Conservation (phyloP, 2,888 invertebrate genomes). For the Cephus nigrinus region DNA sequence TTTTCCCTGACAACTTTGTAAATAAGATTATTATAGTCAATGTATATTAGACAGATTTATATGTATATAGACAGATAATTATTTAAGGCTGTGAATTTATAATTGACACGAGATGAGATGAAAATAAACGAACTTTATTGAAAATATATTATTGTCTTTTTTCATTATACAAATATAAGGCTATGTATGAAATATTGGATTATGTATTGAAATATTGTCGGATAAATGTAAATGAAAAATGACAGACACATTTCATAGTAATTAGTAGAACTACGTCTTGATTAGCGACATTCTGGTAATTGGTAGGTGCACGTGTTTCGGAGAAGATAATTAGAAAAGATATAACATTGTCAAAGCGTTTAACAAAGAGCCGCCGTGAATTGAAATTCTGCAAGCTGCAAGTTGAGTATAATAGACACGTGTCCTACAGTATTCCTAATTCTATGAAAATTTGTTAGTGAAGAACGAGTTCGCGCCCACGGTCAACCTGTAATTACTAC, state of each 20-base stretch:
- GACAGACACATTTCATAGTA: not conserved
- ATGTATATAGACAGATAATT: constrained; percentile 22
- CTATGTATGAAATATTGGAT: too few species aligned
- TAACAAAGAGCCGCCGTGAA: constrained; percentile 17
- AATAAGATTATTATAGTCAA: not conserved
- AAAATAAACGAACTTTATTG: constrained; percentile 42
- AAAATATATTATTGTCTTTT: not conserved
- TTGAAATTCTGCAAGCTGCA: not conserved
- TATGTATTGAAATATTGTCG: not conserved
- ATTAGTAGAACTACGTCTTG: not conserved
- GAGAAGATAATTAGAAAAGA: not conserved
- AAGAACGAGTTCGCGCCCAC: not conserved
- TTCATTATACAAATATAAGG: too few species aligned
- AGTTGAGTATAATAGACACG: constrained; percentile 37
- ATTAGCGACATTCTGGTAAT: not conserved
- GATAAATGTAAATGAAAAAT: not conserved
- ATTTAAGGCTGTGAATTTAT: constrained; percentile 55
- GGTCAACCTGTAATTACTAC: constrained; percentile 15
- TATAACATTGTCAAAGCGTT: not conserved
- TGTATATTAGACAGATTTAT: constrained; percentile 8
- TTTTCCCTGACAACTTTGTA: constrained; percentile 1
- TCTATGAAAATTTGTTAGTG: constrained; percentile 29
- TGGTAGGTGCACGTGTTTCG: not conserved
- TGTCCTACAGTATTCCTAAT: constrained; percentile 32
- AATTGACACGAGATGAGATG: constrained; percentile 35